Conservation (phyloP, 2,113 vertebrate species). For the Planiliza haematocheilus region DNA sequence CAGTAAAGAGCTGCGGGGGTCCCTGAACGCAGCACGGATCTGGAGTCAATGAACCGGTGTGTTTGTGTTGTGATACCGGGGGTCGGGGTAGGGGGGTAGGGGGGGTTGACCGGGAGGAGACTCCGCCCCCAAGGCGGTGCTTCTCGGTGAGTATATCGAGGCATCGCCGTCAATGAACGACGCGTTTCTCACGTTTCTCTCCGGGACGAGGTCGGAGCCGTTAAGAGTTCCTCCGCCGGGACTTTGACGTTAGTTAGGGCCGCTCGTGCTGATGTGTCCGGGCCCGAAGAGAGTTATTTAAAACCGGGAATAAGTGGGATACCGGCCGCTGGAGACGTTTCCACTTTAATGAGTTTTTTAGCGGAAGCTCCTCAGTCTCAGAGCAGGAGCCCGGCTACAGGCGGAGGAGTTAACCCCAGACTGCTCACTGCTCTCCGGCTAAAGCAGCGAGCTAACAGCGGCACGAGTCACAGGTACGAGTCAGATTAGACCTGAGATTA, state of each 20-base stretch:
- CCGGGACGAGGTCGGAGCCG: background rate
- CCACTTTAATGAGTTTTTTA: background rate
- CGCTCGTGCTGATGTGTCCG: background rate
- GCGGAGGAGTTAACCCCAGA: too few species aligned
- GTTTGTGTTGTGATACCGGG: too few species aligned
- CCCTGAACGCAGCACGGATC: too few species aligned
- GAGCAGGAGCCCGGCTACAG: too few species aligned
- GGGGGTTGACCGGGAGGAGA: background rate
- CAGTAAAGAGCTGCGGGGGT: too few species aligned
- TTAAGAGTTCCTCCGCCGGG: background rate
- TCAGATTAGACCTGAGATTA: too few species aligned
- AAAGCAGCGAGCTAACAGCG: too few species aligned
- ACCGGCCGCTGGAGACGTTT: too few species aligned
- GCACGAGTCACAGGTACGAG: too few species aligned
- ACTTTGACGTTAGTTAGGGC: constrained; percentile 2
- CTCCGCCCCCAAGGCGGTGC: constrained; percentile 52
- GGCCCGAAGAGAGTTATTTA: too few species aligned
- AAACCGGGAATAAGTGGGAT: background rate
- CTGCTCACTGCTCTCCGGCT: too few species aligned
- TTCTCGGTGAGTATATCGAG: background rate
- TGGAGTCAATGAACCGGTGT: constrained; percentile 34
- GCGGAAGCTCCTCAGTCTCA: too few species aligned
- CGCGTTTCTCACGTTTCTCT: constrained; percentile 36
- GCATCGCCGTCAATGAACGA: constrained; percentile 1
- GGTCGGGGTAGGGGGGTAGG: background rate